phyloP scores from a whole-genome alignment of 2,113 vertebrate genomes.

The Probosciger aterrimus region DNA sequence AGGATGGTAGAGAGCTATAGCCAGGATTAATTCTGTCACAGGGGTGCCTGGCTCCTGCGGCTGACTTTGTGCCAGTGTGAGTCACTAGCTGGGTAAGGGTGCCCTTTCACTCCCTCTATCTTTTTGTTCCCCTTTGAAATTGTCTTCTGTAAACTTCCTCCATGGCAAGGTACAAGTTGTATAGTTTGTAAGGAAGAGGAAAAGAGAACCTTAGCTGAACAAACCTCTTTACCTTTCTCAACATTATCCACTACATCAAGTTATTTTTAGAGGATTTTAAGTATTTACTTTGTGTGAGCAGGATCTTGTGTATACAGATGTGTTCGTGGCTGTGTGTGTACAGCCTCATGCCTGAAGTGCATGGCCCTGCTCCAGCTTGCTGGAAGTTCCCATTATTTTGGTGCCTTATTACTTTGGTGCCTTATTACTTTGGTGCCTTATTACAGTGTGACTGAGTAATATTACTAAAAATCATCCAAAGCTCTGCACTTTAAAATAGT shows the following conservation, averaged over 20 bases:
- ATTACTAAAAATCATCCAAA: neutral
- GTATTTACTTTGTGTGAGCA: neutral
- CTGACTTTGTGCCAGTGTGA: neutral
- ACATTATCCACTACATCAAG: neutral
- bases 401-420: neutral
- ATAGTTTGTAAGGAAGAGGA: neutral
- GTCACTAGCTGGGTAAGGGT: neutral
- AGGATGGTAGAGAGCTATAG: neutral
- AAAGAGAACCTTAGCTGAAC: neutral
- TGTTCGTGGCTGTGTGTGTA: accelerated
- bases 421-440: neutral
- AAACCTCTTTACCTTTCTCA: neutral
- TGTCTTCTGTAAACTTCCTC: neutral
- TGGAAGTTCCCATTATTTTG: neutral
- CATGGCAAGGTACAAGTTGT: neutral
- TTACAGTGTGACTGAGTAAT: neutral
- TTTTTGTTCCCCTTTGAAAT: neutral
- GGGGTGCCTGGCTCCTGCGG: neutral
- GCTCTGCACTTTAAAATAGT: neutral
- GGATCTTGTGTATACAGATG: neutral
- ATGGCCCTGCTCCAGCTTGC: neutral
- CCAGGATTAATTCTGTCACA: neutral
- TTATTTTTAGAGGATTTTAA: neutral
- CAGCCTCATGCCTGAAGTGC: neutral
- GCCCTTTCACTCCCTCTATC: neutral